Base-by-base conservation (phyloP, 2,888 invertebrate genomes). In the Fabriciana adippe region DNA sequence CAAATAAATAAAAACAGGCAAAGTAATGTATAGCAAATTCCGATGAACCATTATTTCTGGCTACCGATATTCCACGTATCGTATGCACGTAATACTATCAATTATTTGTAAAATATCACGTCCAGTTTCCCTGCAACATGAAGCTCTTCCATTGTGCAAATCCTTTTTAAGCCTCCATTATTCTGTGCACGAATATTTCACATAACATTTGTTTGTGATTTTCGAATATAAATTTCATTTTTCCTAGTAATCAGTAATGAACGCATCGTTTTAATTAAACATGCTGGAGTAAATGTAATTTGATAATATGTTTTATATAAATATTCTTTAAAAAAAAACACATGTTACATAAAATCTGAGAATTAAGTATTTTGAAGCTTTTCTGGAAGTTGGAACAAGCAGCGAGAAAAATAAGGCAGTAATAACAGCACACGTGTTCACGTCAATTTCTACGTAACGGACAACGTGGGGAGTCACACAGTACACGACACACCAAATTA, bases 401-500 rank as follows among this genome's bases (percentile, higher is more conserved):
- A 4, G 21, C 31, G 6, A 41, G 15, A 66, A 35, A 47, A 50
- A 60, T 61, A 61, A 66, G 8, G 41, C 14, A 31, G 26, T 60
- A 68, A 61, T 71, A 66, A 66, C 55, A 62, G 45, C 41, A 56
- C 73, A 72, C 74, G 68, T 71, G 71, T 65, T 66, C 61, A 57
- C 61, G 55, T 69, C 68, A 67, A 72, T 73, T 63, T 70, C 65
- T 48, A 66, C 45, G 67, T 62, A 69, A 65, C 67, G 51, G 60
- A 59, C 68, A 59, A 64, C 66, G 62, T 53, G 63, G 51, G 64
- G 63, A 65, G 70, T 70, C 70, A 70, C 71, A 76, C 35, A 41
- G 26, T 31, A 55, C 57, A 59, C 62, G 60, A 48, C 54, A 66
- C 47, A 31, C 73, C 76, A 78, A 82, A 82, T 83, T 81, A 81